phyloP scores from a whole-genome alignment of 2,113 vertebrate genomes.

The Oncorhynchus kisutch region DNA sequence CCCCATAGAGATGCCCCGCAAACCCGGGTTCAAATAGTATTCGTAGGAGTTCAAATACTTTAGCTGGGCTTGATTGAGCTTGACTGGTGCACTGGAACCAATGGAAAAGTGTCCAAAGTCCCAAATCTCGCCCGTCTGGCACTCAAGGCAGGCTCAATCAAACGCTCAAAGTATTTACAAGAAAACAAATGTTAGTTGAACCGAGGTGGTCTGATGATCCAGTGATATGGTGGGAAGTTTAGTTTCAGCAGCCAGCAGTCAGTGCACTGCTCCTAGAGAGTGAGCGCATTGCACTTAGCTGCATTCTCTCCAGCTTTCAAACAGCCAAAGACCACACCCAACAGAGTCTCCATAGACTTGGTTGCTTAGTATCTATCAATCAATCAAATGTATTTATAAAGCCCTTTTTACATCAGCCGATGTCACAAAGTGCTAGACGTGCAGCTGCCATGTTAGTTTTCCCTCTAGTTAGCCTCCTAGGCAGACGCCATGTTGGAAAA shows the following conservation, averaged over 20 bases:
- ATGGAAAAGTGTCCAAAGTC: too few relatives aligned
- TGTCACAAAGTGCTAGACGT: background rate
- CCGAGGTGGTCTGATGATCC: slow-evolving; percentile 34
- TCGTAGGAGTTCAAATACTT: too few relatives aligned
- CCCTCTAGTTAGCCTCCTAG: slow-evolving; percentile 13
- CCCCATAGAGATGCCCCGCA: too few relatives aligned
- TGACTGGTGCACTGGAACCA: too few relatives aligned
- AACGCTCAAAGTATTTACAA: too few relatives aligned
- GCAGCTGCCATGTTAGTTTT: slow-evolving; percentile 13
- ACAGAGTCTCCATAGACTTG: background rate
- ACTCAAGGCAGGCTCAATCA: too few relatives aligned
- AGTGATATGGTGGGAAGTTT: slow-evolving; percentile 34
- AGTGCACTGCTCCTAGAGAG: slow-evolving; percentile 23
- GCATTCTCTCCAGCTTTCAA: slow-evolving; percentile 27
- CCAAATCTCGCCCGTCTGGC: too few relatives aligned
- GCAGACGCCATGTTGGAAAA: background rate
- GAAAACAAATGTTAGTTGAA: slow-evolving; percentile 39
- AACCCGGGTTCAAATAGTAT: too few relatives aligned
- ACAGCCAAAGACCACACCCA: slow-evolving; percentile 29
- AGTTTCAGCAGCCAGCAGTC: slow-evolving; percentile 43
- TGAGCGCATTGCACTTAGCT: slow-evolving; percentile 38
- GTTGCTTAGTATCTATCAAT: background rate
- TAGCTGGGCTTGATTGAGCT: too few relatives aligned
- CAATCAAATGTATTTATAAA: too few relatives aligned
- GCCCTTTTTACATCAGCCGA: too few relatives aligned